phyloP scores from a whole-genome alignment of 2,888 invertebrate genomes.

The Muscina levida region DNA sequence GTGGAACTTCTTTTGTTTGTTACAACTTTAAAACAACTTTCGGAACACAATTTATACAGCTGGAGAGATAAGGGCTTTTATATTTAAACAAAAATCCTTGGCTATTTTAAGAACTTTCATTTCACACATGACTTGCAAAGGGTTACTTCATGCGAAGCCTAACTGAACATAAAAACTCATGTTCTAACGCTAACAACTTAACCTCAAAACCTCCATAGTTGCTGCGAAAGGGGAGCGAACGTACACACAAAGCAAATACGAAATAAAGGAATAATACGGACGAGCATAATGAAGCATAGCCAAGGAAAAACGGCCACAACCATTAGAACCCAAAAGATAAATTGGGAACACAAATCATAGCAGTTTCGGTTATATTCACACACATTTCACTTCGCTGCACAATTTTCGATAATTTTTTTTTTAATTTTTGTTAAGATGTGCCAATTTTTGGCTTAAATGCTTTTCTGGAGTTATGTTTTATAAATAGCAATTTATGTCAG shows the following conservation, averaged over 20 bases:
- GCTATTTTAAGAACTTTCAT: constrained; percentile 34
- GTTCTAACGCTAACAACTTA: constrained; percentile 61
- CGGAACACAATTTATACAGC: constrained; percentile 47
- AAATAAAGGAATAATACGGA: constrained; percentile 42
- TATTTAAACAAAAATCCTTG: constrained; percentile 25
- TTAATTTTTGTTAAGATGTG: background rate
- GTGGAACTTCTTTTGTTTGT: constrained; percentile 21
- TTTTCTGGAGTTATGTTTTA: constrained; percentile 58
- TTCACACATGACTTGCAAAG: constrained; percentile 50
- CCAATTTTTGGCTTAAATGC: background rate
- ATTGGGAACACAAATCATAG: no score
- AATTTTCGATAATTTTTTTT: background rate
- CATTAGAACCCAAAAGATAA: no score
- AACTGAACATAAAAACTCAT: constrained; percentile 13
- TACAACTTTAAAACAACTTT: constrained; percentile 28
- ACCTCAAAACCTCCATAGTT: constrained; percentile 57
- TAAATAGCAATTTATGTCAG: constrained; percentile 74
- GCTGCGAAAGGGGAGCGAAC: constrained; percentile 17
- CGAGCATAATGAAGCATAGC: constrained; percentile 26
- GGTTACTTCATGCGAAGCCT: constrained; percentile 12
- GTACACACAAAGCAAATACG: constrained; percentile 23
- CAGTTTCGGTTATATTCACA: background rate
- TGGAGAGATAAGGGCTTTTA: constrained; percentile 11
- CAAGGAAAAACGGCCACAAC: constrained; percentile 4
- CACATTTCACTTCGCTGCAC: background rate